Base-by-base conservation (phyloP, 2,888 invertebrate genomes). In the Drosophila nigricruria region DNA sequence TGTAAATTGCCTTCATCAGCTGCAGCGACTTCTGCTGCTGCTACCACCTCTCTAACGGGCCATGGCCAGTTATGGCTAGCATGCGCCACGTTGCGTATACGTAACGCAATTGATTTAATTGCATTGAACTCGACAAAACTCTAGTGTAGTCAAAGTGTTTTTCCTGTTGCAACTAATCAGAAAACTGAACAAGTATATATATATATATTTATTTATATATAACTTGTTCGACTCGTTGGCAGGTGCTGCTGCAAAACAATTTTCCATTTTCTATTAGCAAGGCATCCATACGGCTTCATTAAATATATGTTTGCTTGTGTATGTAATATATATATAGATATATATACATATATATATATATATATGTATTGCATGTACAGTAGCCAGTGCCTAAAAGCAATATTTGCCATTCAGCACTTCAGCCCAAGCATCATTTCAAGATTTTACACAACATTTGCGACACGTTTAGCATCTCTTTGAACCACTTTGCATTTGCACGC, bases 31-130 rank as follows among this genome's bases (percentile, higher is more conserved):
- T 5, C 4, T 14, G 16, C 1, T 32, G 56, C 36, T 9, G n/a
- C 34, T 49, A 5, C 10, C 25, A 14, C 34, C 34, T 23, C 9
- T 36, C 52, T 5, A 58, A 18, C 30, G 36, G 53, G 30, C 50
- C 61, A 75, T 69, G 69, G 71, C 43, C 45, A 60, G 60, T 62
- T 67, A 65, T 59, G 58, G 34, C 23, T 8, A 34, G 20, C 56
- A 16, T 18, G 34, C 18, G 18, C n/a, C 43, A 45, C 49, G 50
- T 62, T 73, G 84, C 71, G 78, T 79, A 70, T 70, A 76, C 71
- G 67, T 76, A 83, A 79, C 50, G 45, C 50, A 79, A 89, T 84
- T 87, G 79, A 87, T 79, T 84, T 50, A 83, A 89, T 87, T 86
- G 70, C 66, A 70, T 74, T 62, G 63, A 36, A 69, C 23, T 32